A percentile compares a stretch with the other conserved stretches of the same genome.
phyloP scores from a whole-genome alignment of 2,113 vertebrate species.

The Lanius collurio region DNA sequence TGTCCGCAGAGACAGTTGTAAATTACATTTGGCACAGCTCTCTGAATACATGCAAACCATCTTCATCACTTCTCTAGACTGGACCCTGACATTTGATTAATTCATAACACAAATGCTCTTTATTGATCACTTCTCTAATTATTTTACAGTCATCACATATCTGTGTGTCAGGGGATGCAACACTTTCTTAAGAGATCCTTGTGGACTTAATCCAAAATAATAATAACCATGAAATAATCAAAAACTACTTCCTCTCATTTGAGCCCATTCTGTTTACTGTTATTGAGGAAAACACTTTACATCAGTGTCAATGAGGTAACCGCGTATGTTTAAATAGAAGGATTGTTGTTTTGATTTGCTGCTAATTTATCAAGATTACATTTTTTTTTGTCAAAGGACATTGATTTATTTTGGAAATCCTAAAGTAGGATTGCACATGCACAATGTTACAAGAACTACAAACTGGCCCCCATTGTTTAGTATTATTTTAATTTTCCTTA shows the following conservation, averaged over 20 bases:
- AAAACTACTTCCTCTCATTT: background rate
- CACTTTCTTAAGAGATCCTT: background rate
- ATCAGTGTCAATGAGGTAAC: background rate
- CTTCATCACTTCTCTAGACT: background rate
- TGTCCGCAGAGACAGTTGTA: background rate
- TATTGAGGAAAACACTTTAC: background rate
- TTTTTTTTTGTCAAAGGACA: background rate
- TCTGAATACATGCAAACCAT: background rate
- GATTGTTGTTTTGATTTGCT: background rate
- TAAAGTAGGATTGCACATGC: background rate
- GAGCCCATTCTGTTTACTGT: background rate
- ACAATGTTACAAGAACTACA: background rate
- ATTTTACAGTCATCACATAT: background rate
- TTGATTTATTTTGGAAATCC: background rate
- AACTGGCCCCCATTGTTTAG: fast-evolving
- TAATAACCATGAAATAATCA: background rate
- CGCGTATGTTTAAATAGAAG: background rate
- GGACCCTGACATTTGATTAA: background rate
- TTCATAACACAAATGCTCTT: background rate
- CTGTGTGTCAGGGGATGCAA: background rate
- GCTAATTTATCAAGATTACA: background rate
- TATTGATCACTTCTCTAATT: background rate
- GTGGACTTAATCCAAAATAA: background rate
- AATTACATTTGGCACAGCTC: background rate
- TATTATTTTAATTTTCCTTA: background rate